Conservation (phyloP, 2,797 vertebrate genomes). For the Kryptopterus vitreolus region DNA sequence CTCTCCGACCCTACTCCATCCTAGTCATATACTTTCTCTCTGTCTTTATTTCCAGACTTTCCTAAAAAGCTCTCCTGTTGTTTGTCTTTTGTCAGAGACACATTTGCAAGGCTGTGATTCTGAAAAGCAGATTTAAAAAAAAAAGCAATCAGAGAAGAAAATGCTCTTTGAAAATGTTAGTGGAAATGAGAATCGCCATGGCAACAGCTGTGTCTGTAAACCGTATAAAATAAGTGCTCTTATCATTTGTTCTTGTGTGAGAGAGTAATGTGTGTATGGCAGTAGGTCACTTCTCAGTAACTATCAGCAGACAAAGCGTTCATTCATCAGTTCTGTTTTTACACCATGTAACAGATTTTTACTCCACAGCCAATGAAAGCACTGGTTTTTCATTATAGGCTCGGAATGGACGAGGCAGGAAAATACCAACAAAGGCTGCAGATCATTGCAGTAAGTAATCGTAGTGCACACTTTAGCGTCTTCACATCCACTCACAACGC, state of each 20-base stretch:
- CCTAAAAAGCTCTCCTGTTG: not conserved
- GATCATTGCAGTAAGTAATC: conserved; percentile 46
- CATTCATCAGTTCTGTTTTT: not conserved
- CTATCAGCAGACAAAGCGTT: conserved; percentile 19
- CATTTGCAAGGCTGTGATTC: conserved; percentile 6
- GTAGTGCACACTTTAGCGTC: not conserved
- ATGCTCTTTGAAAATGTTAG: not conserved
- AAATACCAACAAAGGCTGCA: conserved; percentile 52
- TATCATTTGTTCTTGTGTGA: conserved; percentile 30
- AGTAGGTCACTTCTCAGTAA: not conserved
- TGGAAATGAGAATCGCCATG: conserved; percentile 39
- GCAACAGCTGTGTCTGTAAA: conserved; percentile 41
- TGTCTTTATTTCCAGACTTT: not conserved
- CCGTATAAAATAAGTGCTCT: conserved; percentile 35
- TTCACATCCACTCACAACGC: not conserved
- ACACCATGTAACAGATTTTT: not conserved
- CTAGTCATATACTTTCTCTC: not conserved
- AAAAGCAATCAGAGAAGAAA: not conserved
- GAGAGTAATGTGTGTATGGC: not conserved
- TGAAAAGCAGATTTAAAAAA: not conserved
- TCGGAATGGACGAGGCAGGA: conserved; percentile 49
- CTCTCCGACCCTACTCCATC: not conserved
- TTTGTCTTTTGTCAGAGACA: conserved; percentile 1
- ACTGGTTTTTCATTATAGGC: conserved; percentile 14
- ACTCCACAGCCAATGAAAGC: not conserved